Base-by-base conservation (phyloP, 1,140 invertebrate species). In the Ceratitis capitata region DNA sequence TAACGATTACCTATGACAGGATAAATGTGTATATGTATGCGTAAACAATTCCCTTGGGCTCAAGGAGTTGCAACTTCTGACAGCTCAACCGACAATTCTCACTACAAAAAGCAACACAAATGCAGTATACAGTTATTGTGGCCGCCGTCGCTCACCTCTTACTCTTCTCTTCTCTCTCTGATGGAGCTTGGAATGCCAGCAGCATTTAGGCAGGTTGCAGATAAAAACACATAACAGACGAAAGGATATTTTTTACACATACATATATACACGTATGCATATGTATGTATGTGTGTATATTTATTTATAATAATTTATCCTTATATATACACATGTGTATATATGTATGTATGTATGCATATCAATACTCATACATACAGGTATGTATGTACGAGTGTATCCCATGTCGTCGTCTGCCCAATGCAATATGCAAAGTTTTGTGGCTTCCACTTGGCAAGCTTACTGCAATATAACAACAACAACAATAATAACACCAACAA, bases 371-470 rank as follows among this genome's bases (percentile, higher is more conserved):
- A 5, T 78, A 74, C 14, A 64, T n/a, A n/a, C n/a, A n/a, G n/a
- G n/a, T n/a, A n/a, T n/a, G n/a, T n/a, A n/a, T n/a, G n/a, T n/a
- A n/a, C n/a, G n/a, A n/a, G n/a, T n/a, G n/a, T 45, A 78, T 26
- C 42, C 39, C 45, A 9, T 45, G 39, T 45, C 39, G 39, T 39
- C 69, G 23, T n/a, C n/a, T n/a, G n/a, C 69, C 69, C 69, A 78
- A 78, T 78, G 69, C 39, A 47, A 78, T 78, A 78, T 78, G 69
- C 69, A 78, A 78, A 78, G 69, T 78, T 78, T 78, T 78, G 69
- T 78, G 69, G 69, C 69, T 78, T 78, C 39, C 69, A 78, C 69
- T 45, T 39, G 39, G 69, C 69, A 78, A n/a, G 39, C 69, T 78
- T 78, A 39, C 16, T 78, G 69, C 69, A 78, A 45, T 23, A 78